Percentiles rank a stretch among this genome's conserved stretches.
Conservation (phyloP, 2,888 invertebrate genomes). For the Heliothis peltigera region DNA sequence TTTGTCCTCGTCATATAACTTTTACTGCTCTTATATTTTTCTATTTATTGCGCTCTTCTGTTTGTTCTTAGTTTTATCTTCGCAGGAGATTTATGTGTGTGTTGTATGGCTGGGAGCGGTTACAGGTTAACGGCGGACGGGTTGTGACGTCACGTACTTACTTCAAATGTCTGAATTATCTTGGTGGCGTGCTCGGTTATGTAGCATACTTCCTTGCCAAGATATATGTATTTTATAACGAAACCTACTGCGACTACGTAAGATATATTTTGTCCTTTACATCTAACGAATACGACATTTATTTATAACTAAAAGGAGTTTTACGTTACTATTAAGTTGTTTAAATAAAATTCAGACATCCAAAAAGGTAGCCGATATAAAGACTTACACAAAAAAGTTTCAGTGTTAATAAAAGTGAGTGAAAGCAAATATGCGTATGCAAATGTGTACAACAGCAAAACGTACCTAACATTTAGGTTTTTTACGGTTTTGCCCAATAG, state of each 20-base stretch:
- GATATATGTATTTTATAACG: slow-evolving; percentile 22
- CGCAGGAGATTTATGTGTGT: slow-evolving; percentile 46
- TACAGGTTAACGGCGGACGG: slow-evolving; percentile 38
- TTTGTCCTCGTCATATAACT: slow-evolving; percentile 62
- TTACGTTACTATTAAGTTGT: not conserved
- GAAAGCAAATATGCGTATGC: slow-evolving; percentile 55
- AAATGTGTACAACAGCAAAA: slow-evolving; percentile 49
- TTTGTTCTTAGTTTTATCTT: slow-evolving; percentile 58
- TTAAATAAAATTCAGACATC: not conserved
- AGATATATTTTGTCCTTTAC: slow-evolving; percentile 3
- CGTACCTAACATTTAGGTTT: slow-evolving; percentile 45
- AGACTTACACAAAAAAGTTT: slow-evolving; percentile 29
- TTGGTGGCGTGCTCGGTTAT: slow-evolving; percentile 27
- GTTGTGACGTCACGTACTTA: slow-evolving; percentile 46
- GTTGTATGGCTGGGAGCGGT: slow-evolving; percentile 38
- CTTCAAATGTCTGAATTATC: slow-evolving; percentile 48
- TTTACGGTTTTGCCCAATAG: slow-evolving; percentile 51
- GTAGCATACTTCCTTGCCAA: slow-evolving; percentile 23
- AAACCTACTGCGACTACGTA: slow-evolving; percentile 4
- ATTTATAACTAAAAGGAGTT: not conserved
- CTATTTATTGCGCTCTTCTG: slow-evolving; percentile 61
- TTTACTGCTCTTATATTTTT: slow-evolving; percentile 63
- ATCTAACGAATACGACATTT: too few relatives aligned
- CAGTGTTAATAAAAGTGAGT: slow-evolving; percentile 45
- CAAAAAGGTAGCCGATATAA: not conserved